Evolutionary conservation across 2,113 vertebrate species (phyloP).

Genomic region (Noctilio leporinus): DNA sequence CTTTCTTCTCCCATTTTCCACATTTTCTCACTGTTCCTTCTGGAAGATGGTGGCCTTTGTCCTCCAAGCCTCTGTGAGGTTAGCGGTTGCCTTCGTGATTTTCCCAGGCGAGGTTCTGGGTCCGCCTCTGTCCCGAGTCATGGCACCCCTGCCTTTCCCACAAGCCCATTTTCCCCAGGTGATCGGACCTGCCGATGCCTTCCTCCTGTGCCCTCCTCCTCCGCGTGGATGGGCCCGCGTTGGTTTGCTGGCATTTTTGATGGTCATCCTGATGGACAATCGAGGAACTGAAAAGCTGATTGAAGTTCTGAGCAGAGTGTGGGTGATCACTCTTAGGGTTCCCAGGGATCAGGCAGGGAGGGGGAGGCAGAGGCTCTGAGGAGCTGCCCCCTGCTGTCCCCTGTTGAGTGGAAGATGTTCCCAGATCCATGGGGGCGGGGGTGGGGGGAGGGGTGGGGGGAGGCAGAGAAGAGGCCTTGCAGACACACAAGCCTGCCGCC

Average conservation of each 20-base stretch:
- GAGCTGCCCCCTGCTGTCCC: neutral
- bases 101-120: neutral
- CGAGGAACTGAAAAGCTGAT: neutral
- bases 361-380: neutral
- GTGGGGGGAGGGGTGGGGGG: neutral
- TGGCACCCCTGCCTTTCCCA: neutral
- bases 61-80: neutral
- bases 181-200: neutral
- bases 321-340: neutral
- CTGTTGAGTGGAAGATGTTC: neutral
- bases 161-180: neutral
- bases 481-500: rapidly evolving
- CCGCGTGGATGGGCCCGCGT: too few relatives aligned
- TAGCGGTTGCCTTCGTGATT: neutral
- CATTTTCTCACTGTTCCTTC: neutral
- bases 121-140: neutral
- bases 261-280: neutral
- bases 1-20: neutral
- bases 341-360: neutral
- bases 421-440: too few relatives aligned
- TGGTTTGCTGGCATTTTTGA: neutral
- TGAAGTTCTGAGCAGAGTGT: neutral
- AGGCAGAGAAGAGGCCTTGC: neutral
- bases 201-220: neutral
- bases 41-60: neutral